Base-by-base conservation (phyloP, 2,888 invertebrate genomes). In the Platycheirus albimanus region DNA sequence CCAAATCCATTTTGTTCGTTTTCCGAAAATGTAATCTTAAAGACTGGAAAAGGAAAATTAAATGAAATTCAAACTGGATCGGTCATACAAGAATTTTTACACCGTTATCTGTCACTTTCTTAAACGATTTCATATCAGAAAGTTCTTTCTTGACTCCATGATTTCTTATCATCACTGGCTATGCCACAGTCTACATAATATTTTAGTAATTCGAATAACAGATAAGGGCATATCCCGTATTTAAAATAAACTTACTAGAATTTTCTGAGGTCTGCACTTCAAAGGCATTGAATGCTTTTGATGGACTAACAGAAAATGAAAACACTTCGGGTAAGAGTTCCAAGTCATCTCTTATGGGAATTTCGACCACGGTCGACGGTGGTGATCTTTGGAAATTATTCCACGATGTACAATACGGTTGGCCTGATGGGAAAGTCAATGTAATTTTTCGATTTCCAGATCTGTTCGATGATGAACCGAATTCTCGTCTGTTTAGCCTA, bases 241-340 rank as follows among this genome's bases (percentile, higher is more conserved):
- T n/a, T n/a, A n/a, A n/a, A n/a, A n/a, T n/a, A n/a, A n/a, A n/a
- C 41, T 58, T 58, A 58, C 58, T 33, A 0, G 10, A 4, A 24
- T 58, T 24, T 28, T 41, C 41, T 13, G 41, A 58, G 0, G 41
- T 41, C 33, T 58, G 15, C 19, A 58, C 41, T 28, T 58, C 58
- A 3, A 58, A 41, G 0, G 58, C 15, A 58, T 58, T 41, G 5
- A 1, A 19, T 1, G 24, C 10, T 6, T 2, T 1, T 15, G 0
- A 11, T 24, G 38, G 58, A 15, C 58, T 41, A 41, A 41, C 58
- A 3, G 41, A 13, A 58, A 58, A 41, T 24, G 15, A n/a, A 41
- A 38, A 56, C 3, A 13, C 38, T 20, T 56, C 38, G 1, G n/a
- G 36, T 0, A 56, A 24, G n/a, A 20, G 3, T 15, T 24, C 5